Base-by-base conservation (phyloP, 2,797 vertebrate genomes). In the Labroides dimidiatus region DNA sequence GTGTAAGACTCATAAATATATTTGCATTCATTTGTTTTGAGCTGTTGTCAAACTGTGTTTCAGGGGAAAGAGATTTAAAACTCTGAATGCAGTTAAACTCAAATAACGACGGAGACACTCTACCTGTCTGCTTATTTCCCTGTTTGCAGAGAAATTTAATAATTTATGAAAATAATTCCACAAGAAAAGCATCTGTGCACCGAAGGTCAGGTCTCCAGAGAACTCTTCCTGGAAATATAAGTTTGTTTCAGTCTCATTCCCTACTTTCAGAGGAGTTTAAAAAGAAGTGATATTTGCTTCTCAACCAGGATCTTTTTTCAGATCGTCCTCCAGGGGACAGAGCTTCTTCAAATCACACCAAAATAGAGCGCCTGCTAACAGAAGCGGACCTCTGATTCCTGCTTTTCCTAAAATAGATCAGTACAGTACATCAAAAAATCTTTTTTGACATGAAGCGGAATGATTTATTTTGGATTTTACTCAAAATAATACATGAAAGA, bases 381-480 rank as follows among this genome's bases (percentile, higher is more conserved):
- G 27, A 73, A 66, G 37, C 13, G 3, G 37, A 14, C 37, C 65
- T 76, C 48, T 52, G 64, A 55, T 51, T 47, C 49, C 8, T 11
- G 1, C 14, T 41, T 58, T 9, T 56, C 78, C 55, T 57, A 62
- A 72, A 77, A 84, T 81, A 86, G 48, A 64, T 0, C 1, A 51
- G 56, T 8, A 13, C 20, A 60, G 16, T 27, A 1, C 16, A 7
- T 69, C 51, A 39, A 55, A 47, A 70, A 39, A 36, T 30, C 21
- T n/a, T 24, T 37, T 41, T 45, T 43, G 59, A 62, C 10, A 11
- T 57, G 19, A 75, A 45, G 37, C 15, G 53, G 24, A 50, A 24
- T 33, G 14, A 56, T 70, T 73, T 16, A 52, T 75, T 80, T 75
- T 50, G 66, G 27, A 65, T 56, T 70, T 62, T 2, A 50, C 24